Percentiles rank a stretch among this genome's conserved stretches.
Evolutionary conservation across 2,888 invertebrate species (phyloP).

Genomic region (Drosophila tripunctata): DNA sequence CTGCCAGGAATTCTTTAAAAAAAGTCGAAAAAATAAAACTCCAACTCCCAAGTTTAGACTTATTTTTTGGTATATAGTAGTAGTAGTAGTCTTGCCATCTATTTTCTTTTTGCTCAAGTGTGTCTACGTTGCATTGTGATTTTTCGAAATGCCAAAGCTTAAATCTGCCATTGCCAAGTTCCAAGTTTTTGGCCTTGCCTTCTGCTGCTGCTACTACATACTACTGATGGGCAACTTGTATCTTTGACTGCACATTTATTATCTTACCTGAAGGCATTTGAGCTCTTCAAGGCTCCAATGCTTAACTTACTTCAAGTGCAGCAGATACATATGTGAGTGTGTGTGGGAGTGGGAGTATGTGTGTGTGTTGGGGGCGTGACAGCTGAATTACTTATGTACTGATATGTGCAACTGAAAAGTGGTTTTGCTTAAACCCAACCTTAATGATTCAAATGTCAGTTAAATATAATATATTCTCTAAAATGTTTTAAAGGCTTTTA

Average conservation of each 20-base stretch:
- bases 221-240: slow-evolving; percentile 57
- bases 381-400: slow-evolving; percentile 28
- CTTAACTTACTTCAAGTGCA: slow-evolving; percentile 49
- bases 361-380: slow-evolving; percentile 36
- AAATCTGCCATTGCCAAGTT: slow-evolving; percentile 63
- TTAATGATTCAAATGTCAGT: background rate
- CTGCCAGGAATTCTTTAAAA: slow-evolving; percentile 57
- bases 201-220: no score
- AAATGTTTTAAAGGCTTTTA: background rate
- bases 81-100: background rate
- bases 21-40: background rate
- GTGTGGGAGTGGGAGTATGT: background rate
- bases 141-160: slow-evolving; percentile 71
- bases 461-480: background rate
- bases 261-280: slow-evolving; percentile 75
- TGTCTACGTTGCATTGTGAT: slow-evolving; percentile 75
- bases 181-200: slow-evolving; percentile 29
- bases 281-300: slow-evolving; percentile 51
- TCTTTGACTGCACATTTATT: slow-evolving; percentile 79
- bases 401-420: slow-evolving; percentile 25
- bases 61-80: no score
- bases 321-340: slow-evolving; percentile 19
- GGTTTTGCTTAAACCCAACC: slow-evolving; percentile 7
- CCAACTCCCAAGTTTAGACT: background rate
- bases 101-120: slow-evolving; percentile 44